Conservation (phyloP, 2,113 vertebrate species). For the Ptilonorhynchus violaceus region DNA sequence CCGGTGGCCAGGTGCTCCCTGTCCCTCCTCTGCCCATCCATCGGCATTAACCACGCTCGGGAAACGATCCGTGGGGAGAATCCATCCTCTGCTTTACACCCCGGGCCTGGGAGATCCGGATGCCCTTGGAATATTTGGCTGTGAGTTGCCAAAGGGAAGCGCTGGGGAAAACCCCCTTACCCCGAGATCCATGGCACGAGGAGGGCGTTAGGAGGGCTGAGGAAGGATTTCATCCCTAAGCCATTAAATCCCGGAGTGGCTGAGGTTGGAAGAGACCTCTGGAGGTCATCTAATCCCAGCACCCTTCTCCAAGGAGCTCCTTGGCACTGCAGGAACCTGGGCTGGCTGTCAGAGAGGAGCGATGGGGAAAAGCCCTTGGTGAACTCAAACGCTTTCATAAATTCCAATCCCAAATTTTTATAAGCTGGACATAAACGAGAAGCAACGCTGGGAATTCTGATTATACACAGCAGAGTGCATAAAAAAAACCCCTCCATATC, state of each 20-base stretch:
- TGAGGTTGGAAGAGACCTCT: conserved; percentile 1
- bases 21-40: neutral
- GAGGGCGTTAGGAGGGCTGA: conserved; percentile 7
- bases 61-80: neutral
- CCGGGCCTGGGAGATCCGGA: neutral
- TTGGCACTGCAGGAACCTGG: neutral
- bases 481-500: neutral
- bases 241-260: conserved; percentile 17
- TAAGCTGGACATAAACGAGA: neutral
- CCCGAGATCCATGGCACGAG: conserved; percentile 14
- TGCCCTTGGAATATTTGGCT: neutral
- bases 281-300: conserved; percentile 8
- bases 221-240: conserved; percentile 8
- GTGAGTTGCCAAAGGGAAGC: neutral
- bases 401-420: neutral
- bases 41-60: neutral
- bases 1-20: neutral
- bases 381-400: neutral
- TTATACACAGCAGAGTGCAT: neutral
- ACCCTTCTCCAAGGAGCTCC: neutral
- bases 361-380: neutral
- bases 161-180: neutral
- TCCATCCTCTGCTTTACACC: neutral
- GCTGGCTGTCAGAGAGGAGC: neutral
- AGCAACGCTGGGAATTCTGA: neutral